Evolutionary conservation across 2,113 vertebrate species (phyloP).

Genomic region (Suricata suricatta): DNA sequence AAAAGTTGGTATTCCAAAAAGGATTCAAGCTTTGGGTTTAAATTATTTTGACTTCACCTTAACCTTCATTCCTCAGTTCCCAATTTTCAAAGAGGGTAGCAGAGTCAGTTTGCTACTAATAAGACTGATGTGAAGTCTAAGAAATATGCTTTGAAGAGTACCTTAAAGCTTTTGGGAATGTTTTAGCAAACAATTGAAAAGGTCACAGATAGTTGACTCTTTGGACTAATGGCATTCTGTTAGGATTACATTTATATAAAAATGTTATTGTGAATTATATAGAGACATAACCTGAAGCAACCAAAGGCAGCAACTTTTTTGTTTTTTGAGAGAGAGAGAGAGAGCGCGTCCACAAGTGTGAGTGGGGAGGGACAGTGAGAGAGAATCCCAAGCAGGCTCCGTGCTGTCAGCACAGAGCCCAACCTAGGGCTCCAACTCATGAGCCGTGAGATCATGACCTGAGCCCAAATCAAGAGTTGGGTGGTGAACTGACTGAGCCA

Average conservation of each 20-base stretch:
- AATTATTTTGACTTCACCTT: not conserved
- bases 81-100: not conserved
- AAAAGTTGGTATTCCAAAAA: not conserved
- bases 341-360: too few species aligned
- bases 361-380: too few species aligned
- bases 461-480: too few species aligned
- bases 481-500: too few species aligned
- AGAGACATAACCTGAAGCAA: not conserved
- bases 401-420: too few species aligned
- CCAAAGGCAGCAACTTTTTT: not conserved
- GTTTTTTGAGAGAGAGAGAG: too few species aligned
- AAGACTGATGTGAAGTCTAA: not conserved
- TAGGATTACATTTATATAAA: slow-evolving; percentile 30
- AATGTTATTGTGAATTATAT: slow-evolving; percentile 12
- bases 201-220: slow-evolving; percentile 44
- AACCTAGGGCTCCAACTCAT: too few species aligned
- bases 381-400: too few species aligned
- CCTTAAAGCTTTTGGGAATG: not conserved
- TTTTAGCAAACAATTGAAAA: slow-evolving; percentile 58
- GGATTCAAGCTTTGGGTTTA: not conserved
- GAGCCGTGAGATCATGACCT: too few species aligned
- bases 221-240: slow-evolving; percentile 35
- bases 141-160: slow-evolving; percentile 17
- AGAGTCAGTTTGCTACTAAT: not conserved
- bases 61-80: not conserved